Base-by-base conservation (phyloP, 2,113 vertebrate genomes). In the Limnothrissa miodon region DNA sequence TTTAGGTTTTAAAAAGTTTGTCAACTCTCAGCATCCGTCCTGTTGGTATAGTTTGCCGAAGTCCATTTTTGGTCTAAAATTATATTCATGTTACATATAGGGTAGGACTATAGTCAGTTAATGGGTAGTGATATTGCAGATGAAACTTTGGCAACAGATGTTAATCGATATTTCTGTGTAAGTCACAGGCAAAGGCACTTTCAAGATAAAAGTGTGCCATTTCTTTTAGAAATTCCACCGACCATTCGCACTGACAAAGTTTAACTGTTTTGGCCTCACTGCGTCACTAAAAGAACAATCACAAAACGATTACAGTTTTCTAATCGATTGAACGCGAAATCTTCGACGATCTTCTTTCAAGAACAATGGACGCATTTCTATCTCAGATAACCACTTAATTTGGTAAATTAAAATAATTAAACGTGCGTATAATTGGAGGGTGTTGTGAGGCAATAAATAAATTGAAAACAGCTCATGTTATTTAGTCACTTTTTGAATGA, bases 401-500 rank as follows among this genome's bases (percentile, higher is more conserved):
- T 1, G n/a, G 25, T 62, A 29, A 1, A 9, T 59, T 25, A 6
- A 25, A 25, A 25, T 6, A 62, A 29, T 0, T 25, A 25, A 62
- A 62, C 9, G n/a, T 62, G 23, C 66, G 11, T 5, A 36, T 36
- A 5, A 39, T 74, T 74, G 4, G 33, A 36, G 17, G 66, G 10
- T 36, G 13, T 29, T 11, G 66, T 74, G 66, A 74, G 36, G 66
- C 36, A 74, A 74, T 74, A 74, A 74, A 74, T 74, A 36, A 74
- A 36, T 21, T 66, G 25, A 66, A 66, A 66, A 66, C n/a, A 74
- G 66, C 66, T 39, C 66, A 33, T 36, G 66, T 74, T 33, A 70
- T 70, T 70, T 39, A 74, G 66, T 42, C 59, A 45, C 21, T 48
- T 89, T 93, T 90, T 93, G 92, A 94, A 94, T 93, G 91, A 91